A percentile compares a stretch with the other conserved stretches of the same genome.
Evolutionary conservation across 2,797 vertebrate species (phyloP).

Genomic region (Sandelia bainsii): DNA sequence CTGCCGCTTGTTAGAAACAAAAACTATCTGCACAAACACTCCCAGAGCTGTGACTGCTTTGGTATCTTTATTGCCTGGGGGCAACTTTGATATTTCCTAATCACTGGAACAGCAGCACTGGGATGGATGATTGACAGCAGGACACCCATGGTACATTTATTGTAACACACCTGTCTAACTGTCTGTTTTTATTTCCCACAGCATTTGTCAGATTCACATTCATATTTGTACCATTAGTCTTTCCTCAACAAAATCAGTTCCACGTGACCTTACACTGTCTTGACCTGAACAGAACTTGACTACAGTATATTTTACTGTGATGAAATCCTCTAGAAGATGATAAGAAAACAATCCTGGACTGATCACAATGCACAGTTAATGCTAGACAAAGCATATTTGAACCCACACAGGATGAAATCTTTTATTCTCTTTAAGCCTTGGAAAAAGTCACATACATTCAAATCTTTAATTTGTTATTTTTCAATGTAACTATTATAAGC

Average conservation of each 20-base stretch:
- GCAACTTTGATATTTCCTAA: constrained; percentile 41
- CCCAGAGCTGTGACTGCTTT: constrained; percentile 29
- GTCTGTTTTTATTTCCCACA: constrained; percentile 55
- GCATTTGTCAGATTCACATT: constrained; percentile 58
- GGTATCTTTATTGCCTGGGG: constrained; percentile 52
- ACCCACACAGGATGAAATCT: too few relatives aligned
- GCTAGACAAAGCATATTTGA: too few relatives aligned
- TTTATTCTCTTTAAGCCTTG: too few relatives aligned
- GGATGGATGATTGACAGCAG: constrained; percentile 62
- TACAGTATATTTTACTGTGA: constrained; percentile 18
- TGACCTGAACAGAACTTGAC: constrained; percentile 17
- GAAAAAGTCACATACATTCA: constrained; percentile 14
- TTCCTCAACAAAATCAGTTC: constrained; percentile 25
- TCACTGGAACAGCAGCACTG: constrained; percentile 49
- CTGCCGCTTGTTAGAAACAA: constrained; percentile 41
- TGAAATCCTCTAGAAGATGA: not conserved
- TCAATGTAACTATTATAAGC: not conserved
- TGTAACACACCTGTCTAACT: constrained; percentile 52
- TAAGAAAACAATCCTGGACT: not conserved
- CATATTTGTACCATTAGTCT: constrained; percentile 33
- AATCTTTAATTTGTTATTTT: not conserved
- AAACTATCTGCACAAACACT: constrained; percentile 30
- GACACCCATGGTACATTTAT: constrained; percentile 45
- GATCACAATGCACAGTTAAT: not conserved
- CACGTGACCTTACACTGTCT: constrained; percentile 3